Base-by-base conservation (phyloP, 2,797 vertebrate genomes). In the Parotocinclus haroldoi region DNA sequence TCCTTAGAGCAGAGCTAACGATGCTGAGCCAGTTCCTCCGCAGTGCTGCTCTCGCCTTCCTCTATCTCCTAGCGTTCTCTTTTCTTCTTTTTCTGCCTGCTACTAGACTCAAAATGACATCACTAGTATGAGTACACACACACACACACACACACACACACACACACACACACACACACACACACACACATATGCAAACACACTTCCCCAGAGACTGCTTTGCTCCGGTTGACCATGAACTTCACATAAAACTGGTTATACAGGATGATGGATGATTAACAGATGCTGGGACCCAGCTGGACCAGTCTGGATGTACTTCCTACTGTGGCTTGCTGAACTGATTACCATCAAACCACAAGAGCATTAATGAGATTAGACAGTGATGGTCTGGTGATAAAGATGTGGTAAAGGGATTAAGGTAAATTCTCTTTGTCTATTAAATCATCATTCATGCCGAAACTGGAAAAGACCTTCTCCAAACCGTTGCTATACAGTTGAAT, bases 101-200 rank as follows among this genome's bases (percentile, higher is more conserved):
- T 79, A 76, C 72, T 66, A 60, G 79, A 78, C 78, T 82, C 19
- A 12, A 72, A 79, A 83, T 87, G 83, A 87, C 86, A 87, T 89
- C 84, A 88, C 79, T 78, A 42, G 38, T 49, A 53, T 27, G 16
- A 27, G 27, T 10, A 19, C 54, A 36, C 49, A 27, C 27, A 27
- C 27, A 27, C 27, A 27, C 27, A 5, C 27, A 2, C 27, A 27
- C 27, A 27, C 27, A 27, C 27, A 27, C 27, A 5, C 27, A 2
- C 27, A 27, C 27, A 27, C 27, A 5, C 27, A 5, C 14, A 19
- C 50, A 36, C 49, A 36, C 45, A 63, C 59, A 66, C 27, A 37
- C 27, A 5, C 27, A 2, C 27, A 27, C 27, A 27, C 27, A 5
- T 5, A 5, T 10, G 14, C 50, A 36, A 45, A 36, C 45, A 63